Evolutionary conservation across 2,797 vertebrate species (phyloP).

Genomic region (Austrolebias charrua): DNA sequence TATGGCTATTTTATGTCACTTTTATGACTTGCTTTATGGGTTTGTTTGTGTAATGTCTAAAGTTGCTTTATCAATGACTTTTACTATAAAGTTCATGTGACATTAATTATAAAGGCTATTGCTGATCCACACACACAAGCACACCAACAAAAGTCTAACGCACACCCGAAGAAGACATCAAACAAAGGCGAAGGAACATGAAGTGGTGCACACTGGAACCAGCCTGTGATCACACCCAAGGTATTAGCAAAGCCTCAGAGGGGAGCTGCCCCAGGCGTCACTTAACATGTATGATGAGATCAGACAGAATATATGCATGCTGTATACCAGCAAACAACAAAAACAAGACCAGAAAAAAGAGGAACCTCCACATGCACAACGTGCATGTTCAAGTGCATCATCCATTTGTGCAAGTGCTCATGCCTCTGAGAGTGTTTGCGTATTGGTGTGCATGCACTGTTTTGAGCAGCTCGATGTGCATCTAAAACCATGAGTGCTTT

Average conservation of each 20-base stretch:
- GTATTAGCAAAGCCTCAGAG: slow-evolving; percentile 50
- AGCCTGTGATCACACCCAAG: slow-evolving; percentile 57
- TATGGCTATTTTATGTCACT: slow-evolving; percentile 45
- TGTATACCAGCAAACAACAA: slow-evolving; percentile 48
- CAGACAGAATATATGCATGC: slow-evolving; percentile 65
- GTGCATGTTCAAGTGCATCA: background rate
- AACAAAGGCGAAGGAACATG: slow-evolving; percentile 54
- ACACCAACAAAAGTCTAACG: background rate
- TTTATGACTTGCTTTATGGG: slow-evolving; percentile 37
- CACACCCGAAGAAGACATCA: slow-evolving; percentile 44
- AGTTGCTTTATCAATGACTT: slow-evolving; percentile 31
- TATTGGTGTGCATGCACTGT: slow-evolving; percentile 1
- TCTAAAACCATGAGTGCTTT: slow-evolving; percentile 45
- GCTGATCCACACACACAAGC: background rate
- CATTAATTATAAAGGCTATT: slow-evolving; percentile 8
- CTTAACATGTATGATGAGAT: slow-evolving; percentile 59
- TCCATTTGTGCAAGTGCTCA: background rate
- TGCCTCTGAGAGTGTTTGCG: background rate
- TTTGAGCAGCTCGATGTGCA: slow-evolving; percentile 27
- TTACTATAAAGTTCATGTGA: slow-evolving; percentile 23
- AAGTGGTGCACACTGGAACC: slow-evolving; percentile 51
- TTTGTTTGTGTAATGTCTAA: background rate
- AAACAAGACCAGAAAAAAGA: slow-evolving; percentile 11
- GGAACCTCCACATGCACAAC: slow-evolving; percentile 1
- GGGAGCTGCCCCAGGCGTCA: slow-evolving; percentile 53